These are phyloP conservation scores for Gorsachius goisagi DNA, from an alignment of 2,113 vertebrate genomes.

Conservation along the genomic window DNA sequence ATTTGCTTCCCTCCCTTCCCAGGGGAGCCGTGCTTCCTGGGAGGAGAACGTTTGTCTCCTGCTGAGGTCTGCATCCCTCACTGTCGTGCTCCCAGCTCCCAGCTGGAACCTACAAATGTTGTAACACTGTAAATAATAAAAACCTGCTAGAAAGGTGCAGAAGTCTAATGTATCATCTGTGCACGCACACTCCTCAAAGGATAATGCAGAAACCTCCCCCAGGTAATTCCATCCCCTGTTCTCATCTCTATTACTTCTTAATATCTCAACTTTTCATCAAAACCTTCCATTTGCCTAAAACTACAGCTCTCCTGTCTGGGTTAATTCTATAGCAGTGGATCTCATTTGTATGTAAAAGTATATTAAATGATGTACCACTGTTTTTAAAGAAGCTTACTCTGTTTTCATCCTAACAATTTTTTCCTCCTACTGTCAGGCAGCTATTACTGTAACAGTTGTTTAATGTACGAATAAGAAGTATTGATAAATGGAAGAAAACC, in stretches of 20 bases:
- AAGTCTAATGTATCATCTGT: background rate
- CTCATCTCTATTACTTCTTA: background rate
- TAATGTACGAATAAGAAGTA: background rate
- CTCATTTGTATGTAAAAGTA: background rate
- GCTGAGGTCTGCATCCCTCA: background rate
- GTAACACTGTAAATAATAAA: background rate
- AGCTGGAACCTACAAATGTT: background rate
- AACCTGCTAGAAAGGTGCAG: background rate
- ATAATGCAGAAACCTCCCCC: background rate
- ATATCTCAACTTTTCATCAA: background rate
- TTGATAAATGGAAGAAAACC: background rate
- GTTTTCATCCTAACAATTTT: background rate
- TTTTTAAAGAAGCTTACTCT: background rate
- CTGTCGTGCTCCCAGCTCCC: background rate
- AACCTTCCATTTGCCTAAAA: background rate
- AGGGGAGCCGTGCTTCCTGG: background rate
- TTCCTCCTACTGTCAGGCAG: background rate
- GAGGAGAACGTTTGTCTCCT: rapidly evolving
- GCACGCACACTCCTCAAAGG: background rate
- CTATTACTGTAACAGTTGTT: background rate
- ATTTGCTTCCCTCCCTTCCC: background rate
- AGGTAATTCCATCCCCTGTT: background rate
- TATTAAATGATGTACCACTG: background rate
- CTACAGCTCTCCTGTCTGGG: rapidly evolving
- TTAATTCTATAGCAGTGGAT: background rate